phyloP scores from a whole-genome alignment of 1,140 invertebrate species.

The Subanguina moxae region DNA sequence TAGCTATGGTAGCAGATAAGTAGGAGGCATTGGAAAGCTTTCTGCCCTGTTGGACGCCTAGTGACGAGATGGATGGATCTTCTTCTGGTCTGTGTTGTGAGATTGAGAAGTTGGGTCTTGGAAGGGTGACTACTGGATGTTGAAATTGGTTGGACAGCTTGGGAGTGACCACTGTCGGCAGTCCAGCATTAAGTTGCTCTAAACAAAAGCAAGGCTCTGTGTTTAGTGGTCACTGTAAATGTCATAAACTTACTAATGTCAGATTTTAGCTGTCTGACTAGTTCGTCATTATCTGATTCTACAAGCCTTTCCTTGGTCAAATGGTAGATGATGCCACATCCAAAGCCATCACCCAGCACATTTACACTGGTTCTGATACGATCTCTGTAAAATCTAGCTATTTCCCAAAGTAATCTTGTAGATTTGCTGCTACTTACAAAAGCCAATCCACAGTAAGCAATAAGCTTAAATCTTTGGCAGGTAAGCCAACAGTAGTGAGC shows the following conservation, averaged over 20 bases:
- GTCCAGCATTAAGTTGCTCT: slow-evolving; percentile 27
- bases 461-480: slow-evolving; percentile 81
- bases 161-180: slow-evolving; percentile 28
- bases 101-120: slow-evolving; percentile 5
- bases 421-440: slow-evolving; percentile 69
- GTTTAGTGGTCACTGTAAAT: neutral
- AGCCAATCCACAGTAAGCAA: slow-evolving; percentile 93
- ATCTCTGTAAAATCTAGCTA: slow-evolving; percentile 68
- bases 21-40: slow-evolving; percentile 8
- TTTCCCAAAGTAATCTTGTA: slow-evolving; percentile 15
- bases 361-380: slow-evolving; percentile 93
- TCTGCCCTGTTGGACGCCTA: neutral
- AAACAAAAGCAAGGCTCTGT: neutral
- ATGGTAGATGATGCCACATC: slow-evolving; percentile 81
- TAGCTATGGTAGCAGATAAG: slow-evolving; percentile 7
- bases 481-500: slow-evolving; percentile 83
- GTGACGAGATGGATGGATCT: slow-evolving; percentile 3
- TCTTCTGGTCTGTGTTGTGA: neutral
- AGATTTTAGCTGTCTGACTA: slow-evolving; percentile 42
- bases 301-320: slow-evolving; percentile 55
- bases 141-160: neutral
- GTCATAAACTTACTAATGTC: slow-evolving; percentile 37
- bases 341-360: slow-evolving; percentile 82
- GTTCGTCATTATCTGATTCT: slow-evolving; percentile 53
- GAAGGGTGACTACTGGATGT: slow-evolving; percentile 1